Evolutionary conservation across 2,888 invertebrate species (phyloP).

Genomic region (Altica lythri): DNA sequence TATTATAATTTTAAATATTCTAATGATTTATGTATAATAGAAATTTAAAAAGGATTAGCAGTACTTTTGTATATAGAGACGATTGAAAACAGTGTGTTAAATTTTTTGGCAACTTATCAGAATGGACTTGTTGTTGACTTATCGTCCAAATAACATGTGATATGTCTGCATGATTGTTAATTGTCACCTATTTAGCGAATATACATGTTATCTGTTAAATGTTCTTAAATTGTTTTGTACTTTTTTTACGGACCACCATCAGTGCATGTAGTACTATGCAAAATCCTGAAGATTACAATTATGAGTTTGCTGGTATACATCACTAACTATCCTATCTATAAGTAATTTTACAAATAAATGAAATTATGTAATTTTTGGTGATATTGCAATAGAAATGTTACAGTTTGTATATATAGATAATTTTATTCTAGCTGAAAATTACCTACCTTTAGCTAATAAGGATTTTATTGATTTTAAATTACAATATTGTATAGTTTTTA

Average conservation of each 20-base stretch:
- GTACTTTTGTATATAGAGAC: no score
- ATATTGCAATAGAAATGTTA: constrained; percentile 47
- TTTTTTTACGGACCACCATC: constrained; percentile 10
- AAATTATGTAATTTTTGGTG: constrained; percentile 39
- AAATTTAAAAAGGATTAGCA: no score
- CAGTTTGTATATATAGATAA: constrained; percentile 49
- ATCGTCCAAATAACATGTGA: constrained; percentile 49
- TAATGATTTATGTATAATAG: no score
- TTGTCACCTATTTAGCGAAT: constrained; percentile 39
- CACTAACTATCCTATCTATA: constrained; percentile 23
- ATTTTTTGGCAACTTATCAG: no score
- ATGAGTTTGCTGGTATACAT: constrained; percentile 34
- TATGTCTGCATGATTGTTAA: constrained; percentile 47
- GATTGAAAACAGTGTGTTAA: no score
- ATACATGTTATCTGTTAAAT: constrained; percentile 42
- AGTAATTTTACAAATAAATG: constrained; percentile 19
- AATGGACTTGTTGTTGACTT: constrained; percentile 32
- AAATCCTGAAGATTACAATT: constrained; percentile 16
- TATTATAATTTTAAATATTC: no score
- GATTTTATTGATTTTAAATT: constrained; percentile 48
- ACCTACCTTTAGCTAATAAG: constrained; percentile 47
- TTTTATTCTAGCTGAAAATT: constrained; percentile 46
- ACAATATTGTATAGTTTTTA: constrained; percentile 52
- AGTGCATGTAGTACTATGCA: constrained; percentile 18
- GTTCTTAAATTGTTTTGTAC: constrained; percentile 40